These are phyloP conservation scores for Babylonia areolata DNA, from an alignment of 1,140 invertebrate genomes.

Conservation along the genomic window DNA sequence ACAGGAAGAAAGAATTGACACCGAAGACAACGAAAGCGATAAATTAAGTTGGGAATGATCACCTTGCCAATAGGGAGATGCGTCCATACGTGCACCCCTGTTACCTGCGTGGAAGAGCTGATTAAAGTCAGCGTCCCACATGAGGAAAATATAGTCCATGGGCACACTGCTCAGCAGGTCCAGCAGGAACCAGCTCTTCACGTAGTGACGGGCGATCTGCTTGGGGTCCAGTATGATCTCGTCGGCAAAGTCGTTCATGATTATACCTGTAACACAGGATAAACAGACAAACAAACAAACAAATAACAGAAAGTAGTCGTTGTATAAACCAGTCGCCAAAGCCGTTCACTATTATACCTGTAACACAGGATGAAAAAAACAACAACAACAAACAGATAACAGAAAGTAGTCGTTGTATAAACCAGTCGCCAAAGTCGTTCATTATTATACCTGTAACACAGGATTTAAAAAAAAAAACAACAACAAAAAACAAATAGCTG, in stretches of 20 bases:
- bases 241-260: slow-evolving; percentile 98
- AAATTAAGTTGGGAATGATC: slow-evolving; percentile 65
- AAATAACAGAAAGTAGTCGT: too few relatives aligned
- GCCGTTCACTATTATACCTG: too few relatives aligned
- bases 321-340: too few relatives aligned
- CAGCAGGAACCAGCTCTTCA: slow-evolving; percentile 99
- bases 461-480: too few relatives aligned
- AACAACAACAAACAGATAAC: too few relatives aligned
- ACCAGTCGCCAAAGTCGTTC: too few relatives aligned
- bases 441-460: too few relatives aligned
- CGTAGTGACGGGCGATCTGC: slow-evolving; percentile 98
- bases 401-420: too few relatives aligned
- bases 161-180: slow-evolving; percentile 99
- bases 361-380: too few relatives aligned
- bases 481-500: too few relatives aligned
- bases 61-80: slow-evolving; percentile 72
- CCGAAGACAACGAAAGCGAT: background rate
- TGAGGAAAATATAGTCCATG: slow-evolving; percentile 99
- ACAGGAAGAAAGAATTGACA: background rate
- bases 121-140: slow-evolving; percentile 85
- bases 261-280: slow-evolving; percentile 87
- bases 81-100: slow-evolving; percentile 43
- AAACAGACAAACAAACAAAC: too few relatives aligned
- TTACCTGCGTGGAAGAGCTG: slow-evolving; percentile 75
- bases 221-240: slow-evolving; percentile 97